phyloP scores from a whole-genome alignment of 2,888 invertebrate genomes.

The Myopa tessellatipennis region DNA sequence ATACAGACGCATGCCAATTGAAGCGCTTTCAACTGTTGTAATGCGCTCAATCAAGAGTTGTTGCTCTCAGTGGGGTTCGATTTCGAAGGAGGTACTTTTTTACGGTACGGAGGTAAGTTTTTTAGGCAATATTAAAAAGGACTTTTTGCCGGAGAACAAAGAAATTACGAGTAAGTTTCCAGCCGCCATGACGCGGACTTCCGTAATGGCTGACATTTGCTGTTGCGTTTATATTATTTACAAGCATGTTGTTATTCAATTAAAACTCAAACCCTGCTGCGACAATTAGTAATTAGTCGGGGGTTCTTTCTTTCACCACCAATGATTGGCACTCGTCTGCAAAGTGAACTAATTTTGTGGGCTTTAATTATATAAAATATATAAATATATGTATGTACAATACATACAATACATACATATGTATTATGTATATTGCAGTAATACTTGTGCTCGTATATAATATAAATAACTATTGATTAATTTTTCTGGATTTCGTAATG shows the following conservation, averaged over 20 bases:
- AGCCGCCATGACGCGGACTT: constrained; percentile 12
- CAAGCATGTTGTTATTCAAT: not conserved
- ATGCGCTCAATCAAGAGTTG: constrained; percentile 3
- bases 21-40: not conserved
- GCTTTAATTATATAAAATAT: too few relatives aligned
- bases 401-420: too few relatives aligned
- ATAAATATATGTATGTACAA: too few relatives aligned
- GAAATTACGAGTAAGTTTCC: not conserved
- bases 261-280: not conserved
- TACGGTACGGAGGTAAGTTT: not conserved
- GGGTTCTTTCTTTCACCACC: too few relatives aligned
- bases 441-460: too few relatives aligned
- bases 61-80: not conserved
- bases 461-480: too few relatives aligned
- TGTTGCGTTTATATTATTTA: constrained; percentile 6
- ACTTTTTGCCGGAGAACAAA: not conserved
- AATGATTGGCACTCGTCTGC: too few relatives aligned
- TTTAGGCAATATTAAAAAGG: not conserved
- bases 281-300: not conserved
- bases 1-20: constrained; percentile 8
- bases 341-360: too few relatives aligned
- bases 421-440: too few relatives aligned
- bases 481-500: too few relatives aligned
- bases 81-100: constrained; percentile 15
- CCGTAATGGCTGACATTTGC: constrained; percentile 19